These are phyloP conservation scores for Resseliella maxima DNA, from an alignment of 2,888 invertebrate species.

Conservation along the genomic window DNA sequence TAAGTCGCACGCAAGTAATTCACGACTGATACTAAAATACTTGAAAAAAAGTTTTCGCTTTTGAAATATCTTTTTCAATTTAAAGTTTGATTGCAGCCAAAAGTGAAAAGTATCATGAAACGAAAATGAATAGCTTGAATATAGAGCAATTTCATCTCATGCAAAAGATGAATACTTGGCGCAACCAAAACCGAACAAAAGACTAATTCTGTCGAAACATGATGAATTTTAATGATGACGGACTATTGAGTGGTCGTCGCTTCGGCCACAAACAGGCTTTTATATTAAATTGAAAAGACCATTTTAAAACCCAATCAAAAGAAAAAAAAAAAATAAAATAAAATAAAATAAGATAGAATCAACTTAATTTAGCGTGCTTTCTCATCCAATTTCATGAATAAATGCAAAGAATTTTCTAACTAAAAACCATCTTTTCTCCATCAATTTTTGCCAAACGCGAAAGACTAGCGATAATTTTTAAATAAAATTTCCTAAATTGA, in stretches of 20 bases:
- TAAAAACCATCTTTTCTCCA: not conserved
- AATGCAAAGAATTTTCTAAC: not conserved
- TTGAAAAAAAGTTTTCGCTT: not conserved
- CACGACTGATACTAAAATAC: not conserved
- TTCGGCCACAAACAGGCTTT: not conserved
- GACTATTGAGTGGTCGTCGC: conserved; percentile 19
- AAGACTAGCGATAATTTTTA: not conserved
- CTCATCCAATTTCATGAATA: not conserved
- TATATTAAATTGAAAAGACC: not conserved
- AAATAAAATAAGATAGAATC: not conserved
- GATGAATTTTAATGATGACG: conserved; percentile 41
- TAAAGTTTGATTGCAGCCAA: conserved; percentile 42
- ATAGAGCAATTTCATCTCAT: not conserved
- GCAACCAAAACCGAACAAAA: not conserved
- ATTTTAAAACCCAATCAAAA: no score
- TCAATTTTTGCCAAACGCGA: not conserved
- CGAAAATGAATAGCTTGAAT: no score
- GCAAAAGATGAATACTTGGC: not conserved
- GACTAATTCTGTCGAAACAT: not conserved
- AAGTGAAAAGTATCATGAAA: not conserved
- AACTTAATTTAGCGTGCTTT: not conserved
- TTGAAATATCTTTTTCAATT: conserved; percentile 46
- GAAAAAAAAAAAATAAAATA: no score
- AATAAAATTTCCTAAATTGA: conserved; percentile 5
- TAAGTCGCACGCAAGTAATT: not conserved